Evolutionary conservation across 2,113 vertebrate genomes (phyloP).

Genomic region (cattle (Bos taurus)): ARS-UCD2.0 NC_037331.1:69975001-69975500

Average conservation of each 20-base stretch:
- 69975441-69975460: not conserved
- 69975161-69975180: not conserved
- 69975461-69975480: not conserved
- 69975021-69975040: not conserved
- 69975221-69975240: not conserved
- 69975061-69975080: not conserved
- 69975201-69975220: not conserved
- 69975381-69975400: not conserved
- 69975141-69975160: not conserved
- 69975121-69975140: not conserved
- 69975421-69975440: not conserved
- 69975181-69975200: not conserved
- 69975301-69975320: rapidly evolving
- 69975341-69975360: not conserved
- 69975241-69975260: not conserved
- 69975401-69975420: not conserved
- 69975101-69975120: not conserved
- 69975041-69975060: not conserved
- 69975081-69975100: rapidly evolving
- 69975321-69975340: not conserved
- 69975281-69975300: not conserved
- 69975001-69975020: not conserved
- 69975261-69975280: not conserved
- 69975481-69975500: not conserved
- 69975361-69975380: not conserved